phyloP scores from a whole-genome alignment of 1,140 invertebrate species.

The Archivesica marissinica region DNA sequence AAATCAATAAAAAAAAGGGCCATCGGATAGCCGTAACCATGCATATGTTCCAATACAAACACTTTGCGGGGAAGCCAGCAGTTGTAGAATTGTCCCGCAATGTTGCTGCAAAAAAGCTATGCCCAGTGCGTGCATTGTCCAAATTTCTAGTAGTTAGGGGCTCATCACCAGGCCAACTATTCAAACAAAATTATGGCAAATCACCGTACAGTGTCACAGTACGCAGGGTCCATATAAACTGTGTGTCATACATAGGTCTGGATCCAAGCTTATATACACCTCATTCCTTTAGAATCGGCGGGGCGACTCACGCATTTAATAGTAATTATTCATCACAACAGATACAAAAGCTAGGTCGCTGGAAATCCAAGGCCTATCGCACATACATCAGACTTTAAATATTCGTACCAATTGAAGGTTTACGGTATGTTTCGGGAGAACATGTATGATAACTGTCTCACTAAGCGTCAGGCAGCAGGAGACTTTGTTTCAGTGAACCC shows the following conservation, averaged over 20 bases:
- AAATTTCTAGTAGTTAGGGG: not conserved
- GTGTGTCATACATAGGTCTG: not conserved
- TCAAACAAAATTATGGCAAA: not conserved
- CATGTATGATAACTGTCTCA: no score
- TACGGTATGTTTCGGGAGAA: no score
- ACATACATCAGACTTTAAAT: no score
- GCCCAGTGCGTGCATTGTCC: not conserved
- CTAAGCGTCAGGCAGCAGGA: no score
- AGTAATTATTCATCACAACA: no score
- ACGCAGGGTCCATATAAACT: not conserved
- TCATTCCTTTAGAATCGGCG: constrained; percentile 3
- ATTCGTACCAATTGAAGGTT: no score
- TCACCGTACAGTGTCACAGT: not conserved
- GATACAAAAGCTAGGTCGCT: constrained; percentile 9
- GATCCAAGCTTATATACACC: not conserved
- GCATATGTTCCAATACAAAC: not conserved
- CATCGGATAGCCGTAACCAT: not conserved
- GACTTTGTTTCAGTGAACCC: no score
- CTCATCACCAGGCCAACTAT: not conserved
- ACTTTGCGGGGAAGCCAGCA: not conserved
- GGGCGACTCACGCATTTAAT: not conserved
- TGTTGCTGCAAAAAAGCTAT: no score
- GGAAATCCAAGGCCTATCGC: constrained; percentile 25
- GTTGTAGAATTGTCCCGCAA: no score
- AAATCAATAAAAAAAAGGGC: not conserved